These are phyloP conservation scores for Cheilinus undulatus DNA, from an alignment of 2,113 vertebrate species.

Conservation along the genomic window DNA sequence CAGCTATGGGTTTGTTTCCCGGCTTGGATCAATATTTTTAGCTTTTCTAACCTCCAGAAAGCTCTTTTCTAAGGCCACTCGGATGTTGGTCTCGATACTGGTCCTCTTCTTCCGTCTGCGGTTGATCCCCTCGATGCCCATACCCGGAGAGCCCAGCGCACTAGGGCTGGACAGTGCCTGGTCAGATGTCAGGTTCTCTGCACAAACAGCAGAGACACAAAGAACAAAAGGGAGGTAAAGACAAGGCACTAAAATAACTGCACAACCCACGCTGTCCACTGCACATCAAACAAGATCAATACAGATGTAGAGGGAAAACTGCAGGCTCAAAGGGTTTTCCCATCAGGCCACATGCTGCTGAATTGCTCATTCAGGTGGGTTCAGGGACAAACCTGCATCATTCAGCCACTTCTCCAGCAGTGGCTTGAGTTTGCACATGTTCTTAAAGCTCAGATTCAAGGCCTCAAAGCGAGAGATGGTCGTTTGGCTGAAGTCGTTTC, in stretches of 20 bases:
- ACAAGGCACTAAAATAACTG: constrained; percentile 55
- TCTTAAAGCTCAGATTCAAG: constrained; percentile 99
- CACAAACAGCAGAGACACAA: constrained; percentile 81
- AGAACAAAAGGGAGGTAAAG: constrained; percentile 81
- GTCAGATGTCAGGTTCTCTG: constrained; percentile 98
- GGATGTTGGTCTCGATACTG: constrained; percentile 99
- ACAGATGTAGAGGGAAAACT: background rate
- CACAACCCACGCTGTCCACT: background rate
- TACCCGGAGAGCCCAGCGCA: constrained; percentile 93
- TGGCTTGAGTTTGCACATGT: constrained; percentile 99
- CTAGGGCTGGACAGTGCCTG: constrained; percentile 95
- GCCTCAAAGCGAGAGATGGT: constrained; percentile 99
- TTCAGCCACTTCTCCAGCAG: constrained; percentile 99
- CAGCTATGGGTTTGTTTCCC: background rate
- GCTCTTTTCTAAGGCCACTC: constrained; percentile 99
- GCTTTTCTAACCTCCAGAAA: constrained; percentile 93
- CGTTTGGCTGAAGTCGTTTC: constrained; percentile 99
- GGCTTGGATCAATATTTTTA: background rate
- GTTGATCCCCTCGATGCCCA: constrained; percentile 96
- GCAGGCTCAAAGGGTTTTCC: background rate
- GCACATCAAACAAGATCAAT: background rate
- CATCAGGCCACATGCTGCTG: background rate
- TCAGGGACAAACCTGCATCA: constrained; percentile 93
- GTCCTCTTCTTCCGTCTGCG: constrained; percentile 99
- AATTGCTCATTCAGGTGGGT: constrained; percentile 16